These are phyloP conservation scores for Spodoptera exigua DNA, from an alignment of 2,888 invertebrate species.

Conservation along the genomic window DNA sequence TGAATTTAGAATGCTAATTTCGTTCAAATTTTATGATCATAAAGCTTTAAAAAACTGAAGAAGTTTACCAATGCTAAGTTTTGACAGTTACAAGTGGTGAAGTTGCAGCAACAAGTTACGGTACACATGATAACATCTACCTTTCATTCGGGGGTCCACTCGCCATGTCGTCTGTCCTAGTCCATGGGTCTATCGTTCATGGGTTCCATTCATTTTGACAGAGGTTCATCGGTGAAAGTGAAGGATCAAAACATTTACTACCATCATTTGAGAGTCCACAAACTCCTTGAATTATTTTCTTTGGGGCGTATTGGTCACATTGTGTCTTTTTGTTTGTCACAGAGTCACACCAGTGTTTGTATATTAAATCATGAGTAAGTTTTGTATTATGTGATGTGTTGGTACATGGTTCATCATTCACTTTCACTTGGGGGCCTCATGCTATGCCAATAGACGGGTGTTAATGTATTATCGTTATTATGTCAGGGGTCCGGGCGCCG, in stretches of 20 bases:
- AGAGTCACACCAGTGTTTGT: too few species aligned
- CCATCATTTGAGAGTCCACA: too few species aligned
- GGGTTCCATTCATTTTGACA: slow-evolving; percentile 40
- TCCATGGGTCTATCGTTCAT: slow-evolving; percentile 48
- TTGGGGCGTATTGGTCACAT: too few species aligned
- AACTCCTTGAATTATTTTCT: not conserved
- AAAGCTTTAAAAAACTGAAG: not conserved
- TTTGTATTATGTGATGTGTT: too few species aligned
- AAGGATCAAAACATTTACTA: not conserved
- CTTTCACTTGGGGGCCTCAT: too few species aligned
- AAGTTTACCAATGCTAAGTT: slow-evolving; percentile 8
- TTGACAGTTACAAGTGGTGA: slow-evolving; percentile 50
- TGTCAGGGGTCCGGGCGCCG: slow-evolving; percentile 63
- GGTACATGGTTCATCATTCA: too few species aligned
- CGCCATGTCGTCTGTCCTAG: slow-evolving; percentile 38
- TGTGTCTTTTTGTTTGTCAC: too few species aligned
- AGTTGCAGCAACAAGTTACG: slow-evolving; percentile 35
- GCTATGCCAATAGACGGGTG: too few species aligned
- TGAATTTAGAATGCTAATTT: not conserved
- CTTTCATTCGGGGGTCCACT: slow-evolving; percentile 71
- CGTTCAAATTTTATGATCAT: too few species aligned
- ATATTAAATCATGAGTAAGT: too few species aligned
- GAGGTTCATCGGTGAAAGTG: slow-evolving; percentile 12
- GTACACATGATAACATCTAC: slow-evolving; percentile 82
- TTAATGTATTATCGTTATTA: too few species aligned